These are phyloP conservation scores for Agonopterix heracliana DNA, from an alignment of 2,888 invertebrate genomes.

Conservation along the genomic window DNA sequence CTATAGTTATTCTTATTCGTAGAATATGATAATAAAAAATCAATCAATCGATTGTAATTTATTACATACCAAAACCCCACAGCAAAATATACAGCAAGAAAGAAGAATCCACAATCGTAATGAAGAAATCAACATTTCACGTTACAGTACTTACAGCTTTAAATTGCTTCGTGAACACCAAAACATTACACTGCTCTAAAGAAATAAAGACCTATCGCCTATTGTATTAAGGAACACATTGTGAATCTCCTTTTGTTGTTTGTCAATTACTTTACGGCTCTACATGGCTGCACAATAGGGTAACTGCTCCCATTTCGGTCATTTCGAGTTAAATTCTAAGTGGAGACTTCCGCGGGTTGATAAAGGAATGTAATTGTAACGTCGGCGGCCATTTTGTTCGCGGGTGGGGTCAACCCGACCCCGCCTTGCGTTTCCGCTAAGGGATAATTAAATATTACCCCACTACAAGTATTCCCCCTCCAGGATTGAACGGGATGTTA, in stretches of 20 bases:
- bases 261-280: conserved; percentile 8
- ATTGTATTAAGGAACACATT: conserved; percentile 1
- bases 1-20: not conserved
- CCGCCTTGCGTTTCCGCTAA: conserved; percentile 70
- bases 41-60: too few relatives aligned
- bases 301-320: conserved; percentile 23
- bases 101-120: too few relatives aligned
- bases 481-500: conserved; percentile 42
- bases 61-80: too few relatives aligned
- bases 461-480: conserved; percentile 57
- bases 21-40: too few relatives aligned
- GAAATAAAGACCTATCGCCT: not conserved
- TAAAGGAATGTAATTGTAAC: conserved; percentile 63
- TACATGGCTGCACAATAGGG: conserved; percentile 9
- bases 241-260: conserved; percentile 8
- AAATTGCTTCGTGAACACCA: too few relatives aligned
- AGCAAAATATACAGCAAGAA: too few relatives aligned
- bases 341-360: conserved; percentile 44
- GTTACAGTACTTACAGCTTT: too few relatives aligned
- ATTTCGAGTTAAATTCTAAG: conserved; percentile 35
- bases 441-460: conserved; percentile 73
- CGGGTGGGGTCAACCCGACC: conserved; percentile 71
- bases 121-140: too few relatives aligned
- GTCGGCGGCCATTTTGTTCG: conserved; percentile 67
- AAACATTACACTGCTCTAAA: not conserved